Base-by-base conservation (phyloP, 2,888 invertebrate species). In the Leptopilina drosophilae region DNA sequence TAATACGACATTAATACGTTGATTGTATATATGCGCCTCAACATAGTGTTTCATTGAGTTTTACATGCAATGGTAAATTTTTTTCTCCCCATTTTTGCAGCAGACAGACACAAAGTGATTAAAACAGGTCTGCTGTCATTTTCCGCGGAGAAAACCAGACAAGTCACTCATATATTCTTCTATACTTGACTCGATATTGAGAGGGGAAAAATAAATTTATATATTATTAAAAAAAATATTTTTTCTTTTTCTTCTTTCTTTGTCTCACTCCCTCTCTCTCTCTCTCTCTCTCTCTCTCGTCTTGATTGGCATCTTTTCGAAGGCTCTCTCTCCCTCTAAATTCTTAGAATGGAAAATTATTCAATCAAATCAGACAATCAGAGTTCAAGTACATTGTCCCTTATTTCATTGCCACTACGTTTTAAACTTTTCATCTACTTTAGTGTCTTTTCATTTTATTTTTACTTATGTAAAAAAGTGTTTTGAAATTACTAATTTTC, bases 1-100 rank as follows among this genome's bases (percentile, higher is more conserved):
- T 83, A 83, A 82, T 78, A 80, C 67, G 80, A 56, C 73, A 73
- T 73, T 73, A 73, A 56, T 73, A 73, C 56, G 56, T 33, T 53
- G 73, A 73, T 73, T 73, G 73, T 73, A 56, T 73, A 56, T 56
- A 56, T 14, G n/a, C 12, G 33, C 33, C 33, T 33, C 49, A 12
- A 9, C 11, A 49, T 73, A 73, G 73, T 73, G 73, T 73, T 73
- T 73, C 56, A 56, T 33, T 56, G 56, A 73, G 56, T n/a, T 53
- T 69, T 69, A 33, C 64, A 33, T 15, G 26, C 33, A 12, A 14
- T 14, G 73, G 56, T 73, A 56, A 73, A 53, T 73, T 73, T 56
- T 53, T 26, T 49, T 33, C n/a, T 20, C 49, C 26, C 33, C n/a
- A 5, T 73, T 53, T 69, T 53, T n/a, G 56, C 26, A 49, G 49